Percentiles rank a stretch among this genome's conserved stretches.
These are phyloP conservation scores for Oryzias dopingdopingensis DNA, from an alignment of 2,797 vertebrate genomes.

Conservation along the genomic window DNA sequence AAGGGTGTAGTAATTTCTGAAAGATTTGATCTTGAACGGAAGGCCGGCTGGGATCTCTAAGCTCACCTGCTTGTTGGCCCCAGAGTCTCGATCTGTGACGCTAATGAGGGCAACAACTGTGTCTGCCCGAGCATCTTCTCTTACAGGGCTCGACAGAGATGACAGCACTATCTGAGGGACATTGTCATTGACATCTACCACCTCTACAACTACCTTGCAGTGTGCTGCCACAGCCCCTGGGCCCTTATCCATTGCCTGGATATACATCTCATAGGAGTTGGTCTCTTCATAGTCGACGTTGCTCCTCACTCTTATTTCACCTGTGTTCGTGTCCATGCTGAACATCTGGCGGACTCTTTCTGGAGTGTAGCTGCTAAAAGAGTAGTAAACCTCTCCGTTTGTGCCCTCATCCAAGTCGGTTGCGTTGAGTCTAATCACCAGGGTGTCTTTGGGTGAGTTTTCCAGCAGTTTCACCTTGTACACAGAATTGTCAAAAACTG, in stretches of 20 bases:
- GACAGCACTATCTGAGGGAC: slow-evolving; percentile 91
- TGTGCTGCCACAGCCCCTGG: slow-evolving; percentile 91
- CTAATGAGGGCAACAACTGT: slow-evolving; percentile 95
- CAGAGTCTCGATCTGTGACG: slow-evolving; percentile 92
- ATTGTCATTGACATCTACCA: slow-evolving; percentile 95
- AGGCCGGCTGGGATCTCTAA: slow-evolving; percentile 85
- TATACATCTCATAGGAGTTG: slow-evolving; percentile 93
- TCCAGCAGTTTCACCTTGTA: slow-evolving; percentile 91
- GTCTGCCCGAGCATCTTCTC: slow-evolving; percentile 88
- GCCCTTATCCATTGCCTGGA: slow-evolving; percentile 93
- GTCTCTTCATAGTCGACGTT: slow-evolving; percentile 94
- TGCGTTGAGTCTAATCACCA: slow-evolving; percentile 92
- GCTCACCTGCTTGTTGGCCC: slow-evolving; percentile 88
- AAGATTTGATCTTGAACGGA: slow-evolving; percentile 93
- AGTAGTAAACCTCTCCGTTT: slow-evolving; percentile 91
- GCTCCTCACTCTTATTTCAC: slow-evolving; percentile 89
- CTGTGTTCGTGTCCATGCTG: slow-evolving; percentile 86
- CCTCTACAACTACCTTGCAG: slow-evolving; percentile 93
- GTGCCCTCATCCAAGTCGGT: slow-evolving; percentile 92
- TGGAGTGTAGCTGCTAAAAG: slow-evolving; percentile 93
- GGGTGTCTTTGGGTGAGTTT: slow-evolving; percentile 83
- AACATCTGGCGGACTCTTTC: slow-evolving; percentile 93
- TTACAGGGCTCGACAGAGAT: slow-evolving; percentile 89
- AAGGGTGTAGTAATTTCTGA: slow-evolving; percentile 95
- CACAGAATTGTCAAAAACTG: slow-evolving; percentile 88